Evolutionary conservation across 2,888 invertebrate genomes (phyloP).

Genomic region (Caradrina kadenii): DNA sequence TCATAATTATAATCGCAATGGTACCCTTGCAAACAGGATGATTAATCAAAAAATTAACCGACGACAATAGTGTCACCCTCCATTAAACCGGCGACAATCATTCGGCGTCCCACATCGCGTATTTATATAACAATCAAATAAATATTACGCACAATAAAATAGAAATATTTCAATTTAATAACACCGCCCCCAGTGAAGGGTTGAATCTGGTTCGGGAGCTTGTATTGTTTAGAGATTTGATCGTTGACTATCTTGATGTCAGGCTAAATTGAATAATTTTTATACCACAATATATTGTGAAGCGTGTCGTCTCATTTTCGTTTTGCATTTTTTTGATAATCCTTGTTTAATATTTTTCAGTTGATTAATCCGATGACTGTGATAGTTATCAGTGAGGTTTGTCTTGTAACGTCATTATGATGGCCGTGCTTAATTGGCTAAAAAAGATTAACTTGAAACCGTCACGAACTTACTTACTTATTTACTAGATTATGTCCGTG

Average conservation of each 20-base stretch:
- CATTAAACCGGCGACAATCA: conserved; percentile 86
- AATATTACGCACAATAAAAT: conserved; percentile 90
- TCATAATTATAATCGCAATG: conserved; percentile 82
- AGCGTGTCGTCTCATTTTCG: conserved; percentile 71
- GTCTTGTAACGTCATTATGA: neutral
- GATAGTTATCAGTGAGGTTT: conserved; percentile 8
- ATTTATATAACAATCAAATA: conserved; percentile 91
- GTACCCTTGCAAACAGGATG: conserved; percentile 81
- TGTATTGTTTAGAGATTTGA: conserved; percentile 83
- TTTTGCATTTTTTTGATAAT: conserved; percentile 62
- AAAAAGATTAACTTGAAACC: neutral
- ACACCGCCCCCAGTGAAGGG: conserved; percentile 86
- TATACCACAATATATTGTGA: conserved; percentile 72
- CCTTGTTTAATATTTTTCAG: conserved; percentile 60
- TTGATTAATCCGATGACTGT: conserved; percentile 64
- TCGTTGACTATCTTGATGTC: conserved; percentile 84
- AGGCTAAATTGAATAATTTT: conserved; percentile 88
- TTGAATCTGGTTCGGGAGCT: conserved; percentile 79
- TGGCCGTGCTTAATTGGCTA: neutral
- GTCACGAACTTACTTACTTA: neutral
- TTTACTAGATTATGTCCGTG: no score
- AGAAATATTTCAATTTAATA: conserved; percentile 90
- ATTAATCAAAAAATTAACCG: conserved; percentile 91
- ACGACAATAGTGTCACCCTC: conserved; percentile 86
- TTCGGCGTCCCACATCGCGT: conserved; percentile 87